Evolutionary conservation across 2,888 invertebrate species (phyloP).

Genomic region (Argyresthia goedartella): DNA sequence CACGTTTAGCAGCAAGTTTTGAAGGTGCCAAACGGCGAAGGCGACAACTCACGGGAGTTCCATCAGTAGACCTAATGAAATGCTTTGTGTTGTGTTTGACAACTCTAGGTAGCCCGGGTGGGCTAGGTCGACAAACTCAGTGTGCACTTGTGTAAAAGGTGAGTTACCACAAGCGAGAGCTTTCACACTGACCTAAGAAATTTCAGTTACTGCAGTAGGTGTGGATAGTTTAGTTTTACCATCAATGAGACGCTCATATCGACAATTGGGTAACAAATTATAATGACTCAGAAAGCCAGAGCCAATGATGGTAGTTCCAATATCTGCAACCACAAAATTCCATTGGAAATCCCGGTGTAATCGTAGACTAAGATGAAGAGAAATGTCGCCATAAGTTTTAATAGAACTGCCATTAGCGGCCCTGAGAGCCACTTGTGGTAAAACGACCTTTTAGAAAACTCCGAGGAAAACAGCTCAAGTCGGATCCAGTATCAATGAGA

Average conservation of each 20-base stretch:
- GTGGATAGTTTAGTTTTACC: background rate
- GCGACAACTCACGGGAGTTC: background rate
- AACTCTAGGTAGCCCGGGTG: background rate
- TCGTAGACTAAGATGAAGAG: background rate
- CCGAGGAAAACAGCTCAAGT: background rate
- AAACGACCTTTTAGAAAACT: background rate
- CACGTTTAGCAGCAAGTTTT: background rate
- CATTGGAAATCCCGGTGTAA: constrained; percentile 7
- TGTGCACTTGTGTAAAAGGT: background rate
- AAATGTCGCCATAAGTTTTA: background rate
- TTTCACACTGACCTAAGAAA: background rate
- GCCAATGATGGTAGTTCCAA: constrained; percentile 10
- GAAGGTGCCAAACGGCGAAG: background rate
- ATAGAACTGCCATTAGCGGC: background rate
- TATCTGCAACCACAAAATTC: constrained; percentile 12
- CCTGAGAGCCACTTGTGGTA: background rate
- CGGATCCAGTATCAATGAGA: background rate
- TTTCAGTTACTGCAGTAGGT: too few relatives aligned
- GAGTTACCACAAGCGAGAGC: background rate
- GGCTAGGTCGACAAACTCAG: background rate
- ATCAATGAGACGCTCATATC: background rate
- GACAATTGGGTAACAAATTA: background rate
- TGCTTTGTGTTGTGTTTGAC: background rate
- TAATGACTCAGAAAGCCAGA: constrained; percentile 9
- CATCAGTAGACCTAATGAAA: background rate